These are phyloP conservation scores for Nephrotoma flavescens DNA, from an alignment of 2,888 invertebrate species.

Conservation along the genomic window DNA sequence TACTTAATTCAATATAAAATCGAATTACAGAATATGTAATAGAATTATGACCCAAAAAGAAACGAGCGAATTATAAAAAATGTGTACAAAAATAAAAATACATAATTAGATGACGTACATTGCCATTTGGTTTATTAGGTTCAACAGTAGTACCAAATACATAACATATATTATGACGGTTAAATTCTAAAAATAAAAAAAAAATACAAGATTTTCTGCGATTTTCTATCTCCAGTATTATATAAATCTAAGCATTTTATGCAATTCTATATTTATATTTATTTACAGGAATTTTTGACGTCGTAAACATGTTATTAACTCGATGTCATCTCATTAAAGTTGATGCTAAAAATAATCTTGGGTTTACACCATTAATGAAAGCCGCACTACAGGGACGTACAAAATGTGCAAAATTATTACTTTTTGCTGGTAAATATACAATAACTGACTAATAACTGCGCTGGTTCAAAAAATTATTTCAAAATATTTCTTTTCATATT, in stretches of 20 bases:
- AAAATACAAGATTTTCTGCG: background rate
- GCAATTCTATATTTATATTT: constrained; percentile 2
- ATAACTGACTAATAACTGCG: background rate
- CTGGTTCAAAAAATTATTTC: background rate
- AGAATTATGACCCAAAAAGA: background rate
- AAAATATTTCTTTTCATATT: background rate
- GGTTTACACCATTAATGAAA: constrained; percentile 60
- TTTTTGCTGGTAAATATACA: constrained; percentile 48
- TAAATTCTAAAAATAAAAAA: background rate
- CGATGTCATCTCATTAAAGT: constrained; percentile 48
- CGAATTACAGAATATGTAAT: background rate
- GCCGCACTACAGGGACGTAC: constrained; percentile 61
- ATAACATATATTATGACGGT: background rate
- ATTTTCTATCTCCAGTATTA: background rate
- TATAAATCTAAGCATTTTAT: background rate
- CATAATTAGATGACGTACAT: background rate
- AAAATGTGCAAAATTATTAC: constrained; percentile 53
- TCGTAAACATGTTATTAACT: constrained; percentile 48
- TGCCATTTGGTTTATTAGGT: background rate
- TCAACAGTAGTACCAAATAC: background rate
- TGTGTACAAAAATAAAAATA: background rate
- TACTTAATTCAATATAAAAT: background rate
- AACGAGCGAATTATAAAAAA: background rate
- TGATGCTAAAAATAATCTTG: constrained; percentile 51
- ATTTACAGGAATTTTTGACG: constrained; percentile 48